phyloP scores from a whole-genome alignment of 2,797 vertebrate species.

The Heteromormyrus szaboi region DNA sequence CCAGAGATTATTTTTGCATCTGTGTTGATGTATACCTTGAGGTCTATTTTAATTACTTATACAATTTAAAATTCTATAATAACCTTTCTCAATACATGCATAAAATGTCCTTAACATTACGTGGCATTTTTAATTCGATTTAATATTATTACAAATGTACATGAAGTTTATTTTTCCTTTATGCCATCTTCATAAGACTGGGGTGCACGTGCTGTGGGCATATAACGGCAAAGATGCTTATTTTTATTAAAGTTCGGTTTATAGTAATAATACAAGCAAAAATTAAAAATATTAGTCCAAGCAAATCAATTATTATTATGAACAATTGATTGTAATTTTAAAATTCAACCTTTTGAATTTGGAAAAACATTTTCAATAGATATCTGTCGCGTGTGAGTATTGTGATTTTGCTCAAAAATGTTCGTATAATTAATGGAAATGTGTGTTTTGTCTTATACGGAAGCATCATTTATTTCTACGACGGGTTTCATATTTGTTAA shows the following conservation, averaged over 20 bases:
- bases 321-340: neutral
- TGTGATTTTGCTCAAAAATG: neutral
- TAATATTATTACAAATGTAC: neutral
- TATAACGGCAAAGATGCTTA: neutral
- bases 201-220: neutral
- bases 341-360: neutral
- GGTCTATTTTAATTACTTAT: neutral
- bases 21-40: neutral
- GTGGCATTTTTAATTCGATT: neutral
- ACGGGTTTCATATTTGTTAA: neutral
- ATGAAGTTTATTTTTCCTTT: neutral
- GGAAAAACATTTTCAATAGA: neutral
- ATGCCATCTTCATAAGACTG: neutral
- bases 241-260: neutral
- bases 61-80: neutral
- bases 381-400: neutral
- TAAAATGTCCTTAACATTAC: neutral
- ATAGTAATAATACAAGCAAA: neutral
- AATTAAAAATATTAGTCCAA: neutral
- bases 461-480: neutral
- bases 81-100: neutral
- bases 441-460: neutral
- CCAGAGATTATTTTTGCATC: neutral
- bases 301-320: neutral
- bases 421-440: neutral